These are phyloP conservation scores for Anagyrus pseudococci DNA, from an alignment of 2,888 invertebrate genomes.

Conservation along the genomic window DNA sequence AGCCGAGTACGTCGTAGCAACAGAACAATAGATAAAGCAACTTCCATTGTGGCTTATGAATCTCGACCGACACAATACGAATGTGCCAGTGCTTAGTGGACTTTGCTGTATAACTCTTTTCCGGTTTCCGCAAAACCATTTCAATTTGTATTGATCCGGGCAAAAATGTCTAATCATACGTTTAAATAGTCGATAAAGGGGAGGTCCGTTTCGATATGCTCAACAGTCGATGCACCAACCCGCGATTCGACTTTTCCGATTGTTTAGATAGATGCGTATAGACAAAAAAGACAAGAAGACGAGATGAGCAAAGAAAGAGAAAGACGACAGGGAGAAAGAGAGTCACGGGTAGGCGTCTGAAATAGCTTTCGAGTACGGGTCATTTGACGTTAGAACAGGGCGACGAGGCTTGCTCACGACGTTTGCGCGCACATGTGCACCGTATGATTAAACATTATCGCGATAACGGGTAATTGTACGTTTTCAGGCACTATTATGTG, in stretches of 20 bases:
- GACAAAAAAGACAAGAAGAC: not conserved
- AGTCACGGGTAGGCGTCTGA: conserved; percentile 27
- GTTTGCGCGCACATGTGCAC: conserved; percentile 23
- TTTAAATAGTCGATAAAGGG: too few relatives aligned
- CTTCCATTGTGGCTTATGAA: too few relatives aligned
- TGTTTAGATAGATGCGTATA: conserved; percentile 21
- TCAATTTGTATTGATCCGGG: too few relatives aligned
- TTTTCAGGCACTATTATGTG: conserved; percentile 37
- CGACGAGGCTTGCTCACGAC: conserved; percentile 29
- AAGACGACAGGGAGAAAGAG: conserved; percentile 1
- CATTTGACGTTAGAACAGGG: too few relatives aligned
- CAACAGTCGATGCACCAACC: not conserved
- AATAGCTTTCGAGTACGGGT: conserved; percentile 28
- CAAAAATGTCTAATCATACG: too few relatives aligned
- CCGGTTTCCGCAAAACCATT: too few relatives aligned
- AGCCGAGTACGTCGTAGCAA: too few relatives aligned
- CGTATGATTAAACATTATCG: conserved; percentile 40
- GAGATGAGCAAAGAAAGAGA: too few relatives aligned
- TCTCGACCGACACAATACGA: too few relatives aligned
- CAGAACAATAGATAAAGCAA: too few relatives aligned
- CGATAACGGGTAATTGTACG: conserved; percentile 38
- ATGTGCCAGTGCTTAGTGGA: too few relatives aligned
- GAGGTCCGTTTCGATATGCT: not conserved
- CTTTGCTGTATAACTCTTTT: too few relatives aligned
- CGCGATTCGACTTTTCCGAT: conserved; percentile 28